Percentiles rank a stretch among this genome's conserved stretches.
Evolutionary conservation across 2,113 vertebrate species (phyloP).

Genomic region (Neoarius graeffei): DNA sequence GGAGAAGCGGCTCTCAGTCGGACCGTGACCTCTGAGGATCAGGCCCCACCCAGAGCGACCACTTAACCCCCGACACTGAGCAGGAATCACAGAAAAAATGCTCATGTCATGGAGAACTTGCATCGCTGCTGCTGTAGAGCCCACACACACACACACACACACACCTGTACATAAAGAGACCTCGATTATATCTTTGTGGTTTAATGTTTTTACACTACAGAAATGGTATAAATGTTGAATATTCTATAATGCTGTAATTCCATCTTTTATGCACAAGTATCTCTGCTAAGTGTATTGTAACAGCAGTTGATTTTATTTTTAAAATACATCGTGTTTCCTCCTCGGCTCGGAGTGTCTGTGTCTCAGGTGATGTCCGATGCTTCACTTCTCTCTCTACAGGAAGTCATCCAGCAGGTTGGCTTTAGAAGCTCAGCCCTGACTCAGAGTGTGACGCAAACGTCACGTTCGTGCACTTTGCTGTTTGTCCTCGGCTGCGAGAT

Average conservation of each 20-base stretch:
- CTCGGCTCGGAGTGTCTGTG: too few species aligned
- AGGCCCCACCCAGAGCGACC: background rate
- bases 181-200: slow-evolving; percentile 78
- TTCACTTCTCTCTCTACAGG: background rate
- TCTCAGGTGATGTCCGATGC: background rate
- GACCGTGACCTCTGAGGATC: background rate
- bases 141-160: slow-evolving; percentile 21
- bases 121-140: background rate
- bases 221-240: slow-evolving; percentile 81
- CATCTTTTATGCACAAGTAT: slow-evolving; percentile 95
- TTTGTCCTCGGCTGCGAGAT: slow-evolving; percentile 29
- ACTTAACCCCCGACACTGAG: background rate
- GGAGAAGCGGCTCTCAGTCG: background rate
- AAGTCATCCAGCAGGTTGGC: background rate
- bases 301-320: slow-evolving; percentile 96
- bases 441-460: background rate
- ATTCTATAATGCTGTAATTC: slow-evolving; percentile 93
- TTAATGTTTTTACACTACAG: slow-evolving; percentile 89
- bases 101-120: background rate
- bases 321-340: slow-evolving; percentile 88
- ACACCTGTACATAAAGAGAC: slow-evolving; percentile 44
- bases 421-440: background rate
- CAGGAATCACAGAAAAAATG: background rate
- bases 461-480: background rate
- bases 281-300: slow-evolving; percentile 98